Base-by-base conservation (phyloP, 2,797 vertebrate genomes). In the Masticophis lateralis region DNA sequence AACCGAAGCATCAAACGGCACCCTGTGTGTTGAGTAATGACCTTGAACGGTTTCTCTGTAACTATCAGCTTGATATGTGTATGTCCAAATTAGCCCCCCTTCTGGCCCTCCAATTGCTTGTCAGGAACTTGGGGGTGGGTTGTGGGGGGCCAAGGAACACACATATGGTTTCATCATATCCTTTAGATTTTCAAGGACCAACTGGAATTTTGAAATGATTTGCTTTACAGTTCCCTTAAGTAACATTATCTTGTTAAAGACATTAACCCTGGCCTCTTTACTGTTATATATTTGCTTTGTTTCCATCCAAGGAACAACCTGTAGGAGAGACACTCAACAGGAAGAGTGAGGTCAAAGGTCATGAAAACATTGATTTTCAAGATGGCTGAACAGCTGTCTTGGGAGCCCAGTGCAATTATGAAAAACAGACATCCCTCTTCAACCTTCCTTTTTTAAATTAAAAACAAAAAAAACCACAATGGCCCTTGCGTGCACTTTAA, bases 281-380 rank as follows among this genome's bases (percentile, higher is more conserved):
- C 97, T 97, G 97, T 97, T 98, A 97, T 96, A 97, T 97, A 97
- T 97, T 97, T 97, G 97, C 97, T 97, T 97, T 97, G 96, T 98
- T 98, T 98, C 98, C 96, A 96, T 98, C 97, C 96, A 96, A 96
- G 96, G 96, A 97, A 95, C 96, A 97, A 97, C 97, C 97, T 97
- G 96, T 96, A 97, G 97, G 97, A 97, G 96, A 97, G 97, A 96
- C 96, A 96, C 96, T 98, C 97, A 95, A 95, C 96, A 97, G 96
- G 94, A 96, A 97, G 95, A 95, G 96, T 95, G 95, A 95, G 98
- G 97, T 98, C 96, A 97, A 63, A 98, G 97, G 98, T 98, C 98
- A 97, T 97, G 96, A 98, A 98, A 98, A 98, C 97, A 98, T 96
- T 98, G 96, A 97, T 97, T 98, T 98, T 97, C 97, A 97, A 98